Base-by-base conservation (phyloP, 2,888 invertebrate genomes). In the Orchesella flavescens region DNA sequence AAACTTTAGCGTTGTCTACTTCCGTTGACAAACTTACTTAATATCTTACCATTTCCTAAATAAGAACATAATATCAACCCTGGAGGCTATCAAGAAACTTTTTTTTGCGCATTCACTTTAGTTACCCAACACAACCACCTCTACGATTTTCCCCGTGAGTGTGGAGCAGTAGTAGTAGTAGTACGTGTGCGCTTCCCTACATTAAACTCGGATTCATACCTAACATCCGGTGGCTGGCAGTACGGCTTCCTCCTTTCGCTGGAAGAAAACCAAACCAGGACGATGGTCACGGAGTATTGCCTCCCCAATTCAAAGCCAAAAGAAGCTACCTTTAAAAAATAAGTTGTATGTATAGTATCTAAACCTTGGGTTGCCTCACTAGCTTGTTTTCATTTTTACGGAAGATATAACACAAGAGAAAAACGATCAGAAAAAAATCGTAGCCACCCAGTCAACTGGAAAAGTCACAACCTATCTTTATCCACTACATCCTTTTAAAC, bases 201-300 rank as follows among this genome's bases (percentile, higher is more conserved):
- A 34, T 34, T 34, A 34, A 34, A 34, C 34, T 34, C 34, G 65
- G 55, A 65, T 72, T 57, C 55, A 74, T 71, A 82, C 49, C 61
- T 71, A 76, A 66, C 72, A 77, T 83, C 76, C 82, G 82, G 82
- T 49, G 69, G 66, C 68, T 80, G 59, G 19, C 21, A 21, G n/a
- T 71, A 77, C 65, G 24, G 63, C 76, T 77, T 77, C 76, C 82
- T 82, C 69, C 71, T 73, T 69, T 53, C 59, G 74, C 23, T n/a
- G 17, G 34, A 74, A 59, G 49, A 71, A 49, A 13, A 46, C 5
- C 72, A 49, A 13, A 46, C 5, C 72, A 17, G 21, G 72, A 65
- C 63, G 72, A 71, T 65, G 53, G 75, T 76, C 75, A 76, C 65
- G 75, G 53, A n/a, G 53, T 53, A 53, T 53, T 17, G 17, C 12